Conservation (phyloP, 2,888 invertebrate genomes). For the Napeogenes inachia region DNA sequence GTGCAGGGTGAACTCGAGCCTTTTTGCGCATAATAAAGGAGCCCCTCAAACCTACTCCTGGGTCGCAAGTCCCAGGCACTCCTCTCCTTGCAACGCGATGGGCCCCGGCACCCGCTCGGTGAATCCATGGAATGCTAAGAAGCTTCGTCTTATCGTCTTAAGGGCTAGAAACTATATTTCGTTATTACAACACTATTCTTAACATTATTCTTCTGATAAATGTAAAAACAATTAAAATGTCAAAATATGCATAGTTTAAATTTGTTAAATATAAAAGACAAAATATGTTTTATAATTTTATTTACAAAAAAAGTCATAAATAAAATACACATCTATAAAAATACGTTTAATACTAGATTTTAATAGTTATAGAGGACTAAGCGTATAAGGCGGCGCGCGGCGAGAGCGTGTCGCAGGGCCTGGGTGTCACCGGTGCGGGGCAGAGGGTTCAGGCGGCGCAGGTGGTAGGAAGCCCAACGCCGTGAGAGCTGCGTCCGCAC, state of each 20-base stretch:
- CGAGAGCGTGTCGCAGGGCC: conserved; percentile 12
- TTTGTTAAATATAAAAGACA: not conserved
- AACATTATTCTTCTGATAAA: not conserved
- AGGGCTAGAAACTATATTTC: too few relatives aligned
- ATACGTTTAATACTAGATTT: conserved; percentile 57
- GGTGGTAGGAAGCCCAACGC: conserved; percentile 83
- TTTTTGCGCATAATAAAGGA: too few relatives aligned
- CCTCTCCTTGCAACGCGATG: not conserved
- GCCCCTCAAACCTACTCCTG: too few relatives aligned
- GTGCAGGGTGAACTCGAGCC: too few relatives aligned
- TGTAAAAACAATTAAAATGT: not conserved
- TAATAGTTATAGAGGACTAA: conserved; percentile 35
- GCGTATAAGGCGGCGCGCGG: conserved; percentile 22
- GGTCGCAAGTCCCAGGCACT: too few relatives aligned
- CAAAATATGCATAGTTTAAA: not conserved
- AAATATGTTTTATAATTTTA: conserved; percentile 2
- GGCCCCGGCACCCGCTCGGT: too few relatives aligned
- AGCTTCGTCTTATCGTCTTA: too few relatives aligned
- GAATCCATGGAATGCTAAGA: not conserved
- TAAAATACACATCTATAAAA: conserved; percentile 48
- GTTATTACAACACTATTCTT: too few relatives aligned
- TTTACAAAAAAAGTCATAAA: conserved; percentile 8
- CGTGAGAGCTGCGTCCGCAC: conserved; percentile 83
- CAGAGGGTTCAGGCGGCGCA: conserved; percentile 29
- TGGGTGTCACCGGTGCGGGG: conserved; percentile 32